A percentile compares a stretch with the other conserved stretches of the same genome.
Evolutionary conservation across 2,113 vertebrate species (phyloP).

Genomic region (Planiliza haematocheilus): DNA sequence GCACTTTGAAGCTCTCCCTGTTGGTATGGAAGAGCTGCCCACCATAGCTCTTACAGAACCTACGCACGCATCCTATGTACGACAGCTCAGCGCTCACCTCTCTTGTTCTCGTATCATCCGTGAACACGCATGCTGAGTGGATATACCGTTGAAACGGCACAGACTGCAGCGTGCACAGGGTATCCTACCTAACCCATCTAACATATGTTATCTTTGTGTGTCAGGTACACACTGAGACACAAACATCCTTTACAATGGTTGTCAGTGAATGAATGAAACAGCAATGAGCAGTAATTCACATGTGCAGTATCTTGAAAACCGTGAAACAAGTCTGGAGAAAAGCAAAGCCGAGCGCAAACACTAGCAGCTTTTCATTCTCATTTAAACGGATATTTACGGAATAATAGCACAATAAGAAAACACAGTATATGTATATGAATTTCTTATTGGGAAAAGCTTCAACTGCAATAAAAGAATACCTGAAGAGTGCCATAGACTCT

Average conservation of each 20-base stretch:
- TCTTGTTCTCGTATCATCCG: slow-evolving; percentile 24
- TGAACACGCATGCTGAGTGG: slow-evolving; percentile 15
- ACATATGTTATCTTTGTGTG: not conserved
- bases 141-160: slow-evolving; percentile 4
- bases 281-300: slow-evolving; percentile 12
- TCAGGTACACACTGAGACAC: not conserved
- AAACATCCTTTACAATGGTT: not conserved
- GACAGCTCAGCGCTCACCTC: slow-evolving; percentile 45
- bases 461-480: slow-evolving; percentile 33
- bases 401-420: too few relatives aligned
- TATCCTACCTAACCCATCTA: not conserved
- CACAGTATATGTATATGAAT: too few relatives aligned
- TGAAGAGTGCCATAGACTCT: not conserved
- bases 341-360: not conserved
- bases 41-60: slow-evolving; percentile 60
- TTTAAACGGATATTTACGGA: not conserved
- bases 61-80: slow-evolving; percentile 57
- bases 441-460: not conserved
- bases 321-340: not conserved
- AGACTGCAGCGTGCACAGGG: not conserved
- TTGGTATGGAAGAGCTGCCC: slow-evolving; percentile 56
- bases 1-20: slow-evolving; percentile 63
- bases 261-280: not conserved
- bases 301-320: slow-evolving; percentile 11
- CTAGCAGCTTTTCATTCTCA: slow-evolving; percentile 4